Evolutionary conservation across 2,888 invertebrate genomes (phyloP), one percentile per base, ranked within the genome.

Genomic region (Amaurobius ferox): DNA sequence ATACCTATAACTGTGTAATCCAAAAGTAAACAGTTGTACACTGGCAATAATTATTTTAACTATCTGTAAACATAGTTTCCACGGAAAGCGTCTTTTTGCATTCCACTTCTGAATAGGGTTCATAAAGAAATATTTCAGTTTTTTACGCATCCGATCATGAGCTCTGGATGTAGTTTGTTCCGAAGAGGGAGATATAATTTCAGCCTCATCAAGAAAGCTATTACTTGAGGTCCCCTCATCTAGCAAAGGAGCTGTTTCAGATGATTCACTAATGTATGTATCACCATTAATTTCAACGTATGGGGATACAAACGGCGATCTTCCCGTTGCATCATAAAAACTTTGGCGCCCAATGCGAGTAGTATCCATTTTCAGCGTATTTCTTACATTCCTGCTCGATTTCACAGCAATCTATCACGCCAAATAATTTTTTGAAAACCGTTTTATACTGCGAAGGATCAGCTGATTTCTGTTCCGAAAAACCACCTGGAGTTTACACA

Each of bases 61-160:
- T 39, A 99, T 94, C 93, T 99, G 99, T 0, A 99, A 94, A 0
- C 95, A 93, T 90, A 99, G 95, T 93, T 99, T 99, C 93, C 97
- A 99, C 0, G 99, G 99, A 91, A 98, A 96, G 90, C 96, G 95
- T 89, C 95, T 93, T 90, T 96, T 96, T 0, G 97, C 97, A 90
- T 95, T 94, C 96, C 97, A 99, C 91, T 99, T 99, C 91, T 99
- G 97, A 88, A 98, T 95, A 0, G 99, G 99, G 91, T 98, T 98
- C 99, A 99, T 98, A 90, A 99, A 99, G 92, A 96, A 98, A 92
- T 98, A 99, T 91, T 96, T 95, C 30, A 94, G 90, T 83, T 92
- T 91, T 32, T 93, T 89, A 23, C 92, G 89, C 89, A 93, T 90
- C 55, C 89, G 29, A 28, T 85, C 70, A 44, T 35, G 66, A 26